Conservation (phyloP, 2,797 vertebrate species). For the Streptopelia turtur region DNA sequence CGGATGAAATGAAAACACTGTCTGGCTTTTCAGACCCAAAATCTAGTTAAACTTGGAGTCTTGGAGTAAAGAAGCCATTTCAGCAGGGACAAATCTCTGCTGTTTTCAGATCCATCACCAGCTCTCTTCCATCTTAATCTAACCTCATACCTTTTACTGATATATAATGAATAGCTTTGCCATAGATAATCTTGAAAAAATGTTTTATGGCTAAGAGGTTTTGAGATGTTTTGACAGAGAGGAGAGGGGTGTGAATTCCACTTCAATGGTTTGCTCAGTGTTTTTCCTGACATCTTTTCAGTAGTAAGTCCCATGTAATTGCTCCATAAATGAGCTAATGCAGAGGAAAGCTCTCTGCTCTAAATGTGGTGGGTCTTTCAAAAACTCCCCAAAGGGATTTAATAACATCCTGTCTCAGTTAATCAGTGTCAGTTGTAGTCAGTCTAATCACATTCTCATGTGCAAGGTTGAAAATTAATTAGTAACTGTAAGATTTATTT, state of each 20-base stretch:
- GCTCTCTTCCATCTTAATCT: background rate
- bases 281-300: background rate
- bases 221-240: background rate
- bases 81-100: background rate
- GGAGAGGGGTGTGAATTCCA: background rate
- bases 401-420: conserved; percentile 51
- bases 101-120: background rate
- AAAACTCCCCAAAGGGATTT: conserved; percentile 44
- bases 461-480: conserved; percentile 61
- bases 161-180: background rate
- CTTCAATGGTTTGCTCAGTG: background rate
- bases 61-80: background rate
- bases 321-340: conserved; percentile 38
- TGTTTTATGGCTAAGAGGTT: background rate
- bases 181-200: background rate
- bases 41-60: background rate
- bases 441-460: conserved; percentile 49
- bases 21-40: background rate
- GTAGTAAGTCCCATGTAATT: conserved; percentile 24
- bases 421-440: conserved; percentile 49
- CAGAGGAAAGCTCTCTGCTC: conserved; percentile 24
- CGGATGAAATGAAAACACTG: background rate
- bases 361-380: conserved; percentile 16
- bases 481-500: conserved; percentile 51
- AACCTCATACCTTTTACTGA: background rate